Percentiles rank a stretch among this genome's conserved stretches.
These are phyloP conservation scores for Sciurus niger DNA, from an alignment of 2,113 vertebrate species.

Conservation along the genomic window DNA sequence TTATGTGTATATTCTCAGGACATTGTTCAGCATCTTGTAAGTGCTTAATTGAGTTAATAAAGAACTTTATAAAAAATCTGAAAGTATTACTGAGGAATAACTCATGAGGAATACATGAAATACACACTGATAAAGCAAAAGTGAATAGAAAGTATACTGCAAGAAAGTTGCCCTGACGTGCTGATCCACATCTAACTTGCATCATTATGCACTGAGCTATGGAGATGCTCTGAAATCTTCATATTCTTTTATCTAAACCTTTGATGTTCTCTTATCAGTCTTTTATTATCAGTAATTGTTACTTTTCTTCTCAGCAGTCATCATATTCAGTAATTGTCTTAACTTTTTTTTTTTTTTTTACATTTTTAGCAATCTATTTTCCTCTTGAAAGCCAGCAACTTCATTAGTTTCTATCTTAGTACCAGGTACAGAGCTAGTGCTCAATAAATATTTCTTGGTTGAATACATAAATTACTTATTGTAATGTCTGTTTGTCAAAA, in stretches of 20 bases:
- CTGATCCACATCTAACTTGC: background rate
- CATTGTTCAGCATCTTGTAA: background rate
- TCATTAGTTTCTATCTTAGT: background rate
- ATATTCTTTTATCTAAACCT: background rate
- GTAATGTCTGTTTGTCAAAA: background rate
- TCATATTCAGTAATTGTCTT: background rate
- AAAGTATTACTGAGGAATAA: constrained; percentile 19
- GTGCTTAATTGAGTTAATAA: background rate
- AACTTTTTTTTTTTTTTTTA: background rate
- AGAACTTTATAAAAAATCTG: background rate
- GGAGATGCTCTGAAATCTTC: background rate
- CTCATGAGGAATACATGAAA: background rate
- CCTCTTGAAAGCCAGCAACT: background rate
- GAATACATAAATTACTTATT: background rate
- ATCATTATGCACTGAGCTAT: background rate
- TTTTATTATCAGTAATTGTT: background rate
- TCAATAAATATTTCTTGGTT: background rate
- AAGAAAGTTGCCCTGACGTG: background rate
- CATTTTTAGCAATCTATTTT: background rate
- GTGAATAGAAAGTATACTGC: background rate
- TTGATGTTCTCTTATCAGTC: background rate
- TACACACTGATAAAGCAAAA: background rate
- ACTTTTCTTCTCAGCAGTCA: background rate
- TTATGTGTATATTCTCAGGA: background rate
- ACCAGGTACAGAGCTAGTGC: background rate